Evolutionary conservation across 1,140 invertebrate genomes (phyloP), one percentile per base, ranked within the genome.

Genomic region (Drosophila aff.): DNA sequence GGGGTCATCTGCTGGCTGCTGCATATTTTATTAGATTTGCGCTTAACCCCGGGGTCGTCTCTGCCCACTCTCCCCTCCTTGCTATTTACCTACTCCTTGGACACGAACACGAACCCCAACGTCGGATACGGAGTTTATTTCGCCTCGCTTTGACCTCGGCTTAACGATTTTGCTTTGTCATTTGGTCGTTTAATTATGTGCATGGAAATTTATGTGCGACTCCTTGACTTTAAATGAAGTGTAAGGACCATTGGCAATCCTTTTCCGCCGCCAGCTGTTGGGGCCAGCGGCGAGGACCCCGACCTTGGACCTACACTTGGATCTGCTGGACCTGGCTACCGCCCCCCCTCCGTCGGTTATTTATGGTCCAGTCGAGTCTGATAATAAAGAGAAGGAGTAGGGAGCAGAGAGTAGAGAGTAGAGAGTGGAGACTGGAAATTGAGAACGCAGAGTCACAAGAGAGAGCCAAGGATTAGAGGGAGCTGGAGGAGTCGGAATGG

Each of bases 151-250:
- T 80, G 83, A 87, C 83, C 83, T 78, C 84, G 84, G 74, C 79
- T 81, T 75, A 81, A 87, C 81, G 84, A 89, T 90, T 90, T 85
- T 85, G 85, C 85, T 90, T 90, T 90, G 85, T 90, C 85, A 90
- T 90, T 89, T 72, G 85, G 64, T 59, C 82, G 86, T 90, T 90
- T 90, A 89, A 89, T 89, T 89, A 89, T 89, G 85, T 90, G 86
- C 85, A 90, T 90, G 81, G 79, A 82, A 90, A 90, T 90, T 90
- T 90, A 90, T 90, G 85, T 90, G 86, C 85, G 85, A 90, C 81
- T 89, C 71, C 85, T 90, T 89, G 75, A 90, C 81, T 90, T 90
- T 90, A 90, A 90, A 90, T 90, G 85, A 90, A 90, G 79, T 89
- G 84, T 89, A 89, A 89, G 84, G 78, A 71, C 55, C 80, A 81